These are phyloP conservation scores for Dastarcus helophoroides DNA, from an alignment of 2,888 invertebrate species.

Conservation along the genomic window DNA sequence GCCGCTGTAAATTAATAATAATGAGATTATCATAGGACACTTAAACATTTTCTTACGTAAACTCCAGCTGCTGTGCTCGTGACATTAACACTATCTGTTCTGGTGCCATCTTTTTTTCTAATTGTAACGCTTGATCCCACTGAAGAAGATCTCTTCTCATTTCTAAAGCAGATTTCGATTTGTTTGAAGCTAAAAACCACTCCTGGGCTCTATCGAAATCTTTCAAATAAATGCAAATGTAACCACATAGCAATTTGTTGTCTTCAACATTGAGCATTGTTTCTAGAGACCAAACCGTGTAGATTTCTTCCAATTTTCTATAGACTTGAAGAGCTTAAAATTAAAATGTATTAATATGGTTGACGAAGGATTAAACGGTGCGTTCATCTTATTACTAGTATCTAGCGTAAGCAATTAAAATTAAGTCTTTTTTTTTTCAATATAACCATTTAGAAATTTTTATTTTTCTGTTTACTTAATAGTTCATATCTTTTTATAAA, in stretches of 20 bases:
- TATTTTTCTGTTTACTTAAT: too few relatives aligned
- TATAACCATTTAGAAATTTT: too few relatives aligned
- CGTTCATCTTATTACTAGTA: too few relatives aligned
- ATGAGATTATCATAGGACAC: too few relatives aligned
- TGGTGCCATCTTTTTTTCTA: slow-evolving; percentile 76
- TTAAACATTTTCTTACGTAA: too few relatives aligned
- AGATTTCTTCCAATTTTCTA: slow-evolving; percentile 74
- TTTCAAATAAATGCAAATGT: slow-evolving; percentile 59
- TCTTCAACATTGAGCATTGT: slow-evolving; percentile 81
- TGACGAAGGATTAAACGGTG: too few relatives aligned
- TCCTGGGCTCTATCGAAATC: slow-evolving; percentile 73
- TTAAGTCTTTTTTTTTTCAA: too few relatives aligned
- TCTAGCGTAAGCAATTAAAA: too few relatives aligned
- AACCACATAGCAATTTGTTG: slow-evolving; percentile 45
- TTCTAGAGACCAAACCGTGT: slow-evolving; percentile 83
- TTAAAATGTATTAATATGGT: too few relatives aligned
- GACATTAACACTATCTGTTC: slow-evolving; percentile 78
- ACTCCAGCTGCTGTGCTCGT: slow-evolving; percentile 86
- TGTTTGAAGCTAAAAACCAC: slow-evolving; percentile 59
- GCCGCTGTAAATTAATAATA: slow-evolving; percentile 46
- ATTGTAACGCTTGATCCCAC: slow-evolving; percentile 84
- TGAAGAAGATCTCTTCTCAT: slow-evolving; percentile 85
- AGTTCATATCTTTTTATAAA: too few relatives aligned
- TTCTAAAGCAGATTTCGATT: slow-evolving; percentile 57
- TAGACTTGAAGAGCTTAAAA: slow-evolving; percentile 67